Evolutionary conservation across 1,140 invertebrate genomes (phyloP), one percentile per base, ranked within the genome.

Genomic region (Saxidomus purpurata): DNA sequence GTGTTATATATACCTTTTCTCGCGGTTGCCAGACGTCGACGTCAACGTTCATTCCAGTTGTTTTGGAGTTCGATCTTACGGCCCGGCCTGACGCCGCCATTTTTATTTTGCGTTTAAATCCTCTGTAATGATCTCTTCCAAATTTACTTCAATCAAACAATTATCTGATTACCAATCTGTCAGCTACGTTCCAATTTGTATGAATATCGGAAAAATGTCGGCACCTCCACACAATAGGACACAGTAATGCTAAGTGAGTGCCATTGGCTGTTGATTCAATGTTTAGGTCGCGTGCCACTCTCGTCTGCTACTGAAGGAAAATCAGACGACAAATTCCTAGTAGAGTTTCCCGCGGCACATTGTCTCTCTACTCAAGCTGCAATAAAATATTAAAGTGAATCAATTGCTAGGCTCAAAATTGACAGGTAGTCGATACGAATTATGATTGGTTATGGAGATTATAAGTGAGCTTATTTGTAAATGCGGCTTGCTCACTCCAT

Each of bases 61-160:
- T 89, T 85, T 93, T 93, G 22, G 93, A 93, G 84, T 93, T 93
- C 0, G 92, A 93, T 31, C 93, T 86, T 34, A 92, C 86, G 28
- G 93, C 91, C 43, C 93, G 89, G 8, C 93, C 92, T 15, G 93
- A 91, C 6, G 92, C 93, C 25, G 90, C 90, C 93, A 92, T 93
- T 52, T 55, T 83, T 0, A 13, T 22, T 13, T 38, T 38, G 17
- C 22, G 22, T 17, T 40, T 49, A 34, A 69, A 52, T 40, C 22
- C 55, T 55, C 1, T 19, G 28, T 28, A 69, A 25, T 25, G 25
- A 47, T 34, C 43, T 22, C 8, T 31, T 19, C 22, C 8, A 59
- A 76, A 25, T 8, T 28, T n/a, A 77, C 22, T 36, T 17, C 74
- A 55, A 83, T 69, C 22, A 28, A 77, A 61, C 34, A 82, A 63